A percentile compares a stretch with the other conserved stretches of the same genome.
Evolutionary conservation across 2,888 invertebrate genomes (phyloP).

Genomic region (Amorpha juglandis): DNA sequence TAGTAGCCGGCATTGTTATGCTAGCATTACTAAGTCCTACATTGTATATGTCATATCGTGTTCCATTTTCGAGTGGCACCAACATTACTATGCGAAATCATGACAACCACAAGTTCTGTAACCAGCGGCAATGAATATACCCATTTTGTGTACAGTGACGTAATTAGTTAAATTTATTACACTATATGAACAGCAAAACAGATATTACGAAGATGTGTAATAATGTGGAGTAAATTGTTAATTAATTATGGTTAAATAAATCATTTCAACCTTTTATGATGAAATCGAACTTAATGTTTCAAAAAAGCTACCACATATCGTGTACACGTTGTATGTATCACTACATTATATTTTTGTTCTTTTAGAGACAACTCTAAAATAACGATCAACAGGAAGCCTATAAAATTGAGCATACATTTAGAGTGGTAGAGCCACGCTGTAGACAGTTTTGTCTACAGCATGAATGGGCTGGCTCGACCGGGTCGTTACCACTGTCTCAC

Average conservation of each 20-base stretch:
- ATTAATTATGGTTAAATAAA: neutral
- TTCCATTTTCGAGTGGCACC: conserved; percentile 65
- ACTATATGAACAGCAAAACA: neutral
- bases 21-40: conserved; percentile 56
- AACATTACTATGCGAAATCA: conserved; percentile 16
- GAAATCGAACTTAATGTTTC: neutral
- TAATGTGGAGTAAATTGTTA: neutral
- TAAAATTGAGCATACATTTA: neutral
- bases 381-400: neutral
- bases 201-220: neutral
- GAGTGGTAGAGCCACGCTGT: too few species aligned
- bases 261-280: neutral
- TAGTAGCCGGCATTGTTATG: conserved; percentile 60
- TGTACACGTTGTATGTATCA: neutral
- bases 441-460: too few species aligned
- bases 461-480: too few species aligned
- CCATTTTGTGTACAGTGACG: neutral
- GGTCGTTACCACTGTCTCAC: too few species aligned
- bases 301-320: neutral
- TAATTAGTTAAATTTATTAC: conserved; percentile 2
- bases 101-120: conserved; percentile 22
- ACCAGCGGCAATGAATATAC: conserved; percentile 12
- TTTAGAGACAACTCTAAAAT: neutral
- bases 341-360: neutral
- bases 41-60: conserved; percentile 70